phyloP scores from a whole-genome alignment of 2,113 vertebrate genomes.

The Blennius ocellaris region DNA sequence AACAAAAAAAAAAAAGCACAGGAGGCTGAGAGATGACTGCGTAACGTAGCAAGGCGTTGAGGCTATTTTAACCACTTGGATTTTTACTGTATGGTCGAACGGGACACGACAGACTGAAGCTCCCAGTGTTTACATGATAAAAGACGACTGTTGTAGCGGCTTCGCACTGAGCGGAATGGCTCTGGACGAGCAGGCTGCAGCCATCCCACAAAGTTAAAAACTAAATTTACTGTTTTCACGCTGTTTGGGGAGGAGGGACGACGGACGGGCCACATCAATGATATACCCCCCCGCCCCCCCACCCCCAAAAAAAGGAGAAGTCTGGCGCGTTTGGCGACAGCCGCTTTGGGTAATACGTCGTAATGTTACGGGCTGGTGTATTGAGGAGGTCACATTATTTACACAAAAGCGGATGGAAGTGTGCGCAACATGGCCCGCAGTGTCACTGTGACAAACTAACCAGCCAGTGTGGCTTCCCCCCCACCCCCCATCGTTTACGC shows the following conservation, averaged over 20 bases:
- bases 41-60: conserved; percentile 17
- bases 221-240: conserved; percentile 5
- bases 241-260: too few relatives aligned
- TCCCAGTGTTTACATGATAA: conserved; percentile 27
- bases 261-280: too few relatives aligned
- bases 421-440: conserved; percentile 68
- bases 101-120: conserved; percentile 2
- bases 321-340: conserved; percentile 11
- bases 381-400: conserved; percentile 38
- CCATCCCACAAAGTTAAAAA: neutral
- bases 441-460: conserved; percentile 63
- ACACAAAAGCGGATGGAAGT: conserved; percentile 40
- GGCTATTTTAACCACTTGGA: conserved; percentile 34
- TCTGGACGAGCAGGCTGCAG: too few relatives aligned
- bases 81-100: conserved; percentile 2
- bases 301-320: neutral
- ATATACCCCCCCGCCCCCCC: too few relatives aligned
- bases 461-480: conserved; percentile 15
- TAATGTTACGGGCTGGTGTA: conserved; percentile 13
- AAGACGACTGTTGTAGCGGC: too few relatives aligned
- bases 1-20: neutral
- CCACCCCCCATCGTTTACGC: neutral
- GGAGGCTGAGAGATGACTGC: conserved; percentile 34
- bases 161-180: too few relatives aligned
- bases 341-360: conserved; percentile 4